phyloP scores from a whole-genome alignment of 1,140 invertebrate species.

The Camponotus floridanus region DNA sequence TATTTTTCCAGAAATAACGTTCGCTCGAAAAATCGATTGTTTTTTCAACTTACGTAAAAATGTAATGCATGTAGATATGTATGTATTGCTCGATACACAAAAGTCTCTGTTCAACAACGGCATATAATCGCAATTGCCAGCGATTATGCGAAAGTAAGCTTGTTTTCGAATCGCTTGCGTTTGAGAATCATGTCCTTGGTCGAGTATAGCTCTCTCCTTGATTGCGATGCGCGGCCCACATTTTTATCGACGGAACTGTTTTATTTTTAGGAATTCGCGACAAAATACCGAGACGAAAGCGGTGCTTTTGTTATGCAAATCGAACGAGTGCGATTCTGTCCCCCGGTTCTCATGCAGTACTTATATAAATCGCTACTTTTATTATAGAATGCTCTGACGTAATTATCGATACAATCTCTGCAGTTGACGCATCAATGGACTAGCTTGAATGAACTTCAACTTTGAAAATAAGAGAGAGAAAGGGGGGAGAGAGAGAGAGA shows the following conservation, averaged over 20 bases:
- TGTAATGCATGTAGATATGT: not conserved
- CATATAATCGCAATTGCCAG: not conserved
- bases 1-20: too few species aligned
- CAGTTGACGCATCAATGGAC: not conserved
- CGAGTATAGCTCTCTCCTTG: constrained; percentile 50
- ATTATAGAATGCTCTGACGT: not conserved
- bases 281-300: constrained; percentile 24
- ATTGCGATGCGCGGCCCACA: constrained; percentile 61
- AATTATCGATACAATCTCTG: not conserved
- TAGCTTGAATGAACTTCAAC: not conserved
- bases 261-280: constrained; percentile 70
- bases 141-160: constrained; percentile 41
- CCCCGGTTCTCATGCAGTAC: not conserved
- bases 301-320: constrained; percentile 1
- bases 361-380: not conserved
- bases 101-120: not conserved
- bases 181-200: constrained; percentile 64
- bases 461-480: not conserved
- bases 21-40: not conserved
- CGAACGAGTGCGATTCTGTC: constrained; percentile 1
- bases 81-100: not conserved
- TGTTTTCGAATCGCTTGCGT: constrained; percentile 64
- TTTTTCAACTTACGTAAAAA: not conserved
- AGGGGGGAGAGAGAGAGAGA: not conserved
- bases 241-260: constrained; percentile 71